Conservation (phyloP, 2,888 invertebrate species). For the Tachystola acroxantha region DNA sequence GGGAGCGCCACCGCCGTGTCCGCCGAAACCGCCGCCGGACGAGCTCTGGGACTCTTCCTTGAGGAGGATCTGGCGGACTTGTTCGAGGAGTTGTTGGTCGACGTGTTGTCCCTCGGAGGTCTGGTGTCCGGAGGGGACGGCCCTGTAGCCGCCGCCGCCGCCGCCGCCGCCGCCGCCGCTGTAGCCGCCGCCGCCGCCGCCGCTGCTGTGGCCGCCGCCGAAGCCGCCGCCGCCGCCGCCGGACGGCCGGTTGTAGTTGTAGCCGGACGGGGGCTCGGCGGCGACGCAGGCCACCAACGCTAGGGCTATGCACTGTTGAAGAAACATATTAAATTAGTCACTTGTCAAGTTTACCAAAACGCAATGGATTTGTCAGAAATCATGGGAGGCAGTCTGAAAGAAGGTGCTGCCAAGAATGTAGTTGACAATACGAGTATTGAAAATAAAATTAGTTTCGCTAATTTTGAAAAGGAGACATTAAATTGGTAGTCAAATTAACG, state of each 20-base stretch:
- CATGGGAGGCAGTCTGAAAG: no score
- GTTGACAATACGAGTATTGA: no score
- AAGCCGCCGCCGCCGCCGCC: slow-evolving; percentile 57
- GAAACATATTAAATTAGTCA: slow-evolving; percentile 26
- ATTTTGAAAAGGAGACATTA: no score
- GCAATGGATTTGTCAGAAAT: no score
- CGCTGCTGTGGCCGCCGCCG: slow-evolving; percentile 43
- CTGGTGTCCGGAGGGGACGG: slow-evolving; percentile 82
- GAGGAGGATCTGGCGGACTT: slow-evolving; percentile 90
- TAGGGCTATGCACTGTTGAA: slow-evolving; percentile 87
- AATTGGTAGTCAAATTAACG: no score
- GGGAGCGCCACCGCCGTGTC: slow-evolving; percentile 73
- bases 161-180: slow-evolving; percentile 80
- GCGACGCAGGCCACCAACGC: slow-evolving; percentile 86
- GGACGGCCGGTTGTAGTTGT: slow-evolving; percentile 85
- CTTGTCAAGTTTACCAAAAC: not conserved
- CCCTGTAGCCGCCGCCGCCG: slow-evolving; percentile 50
- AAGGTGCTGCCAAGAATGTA: no score
- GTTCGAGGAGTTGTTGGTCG: slow-evolving; percentile 87
- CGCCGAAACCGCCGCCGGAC: slow-evolving; percentile 68
- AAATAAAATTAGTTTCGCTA: no score
- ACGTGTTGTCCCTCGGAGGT: slow-evolving; percentile 91
- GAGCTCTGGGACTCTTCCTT: slow-evolving; percentile 85
- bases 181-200: slow-evolving; percentile 74
- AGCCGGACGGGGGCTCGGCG: slow-evolving; percentile 87